A percentile compares a stretch with the other conserved stretches of the same genome.
Evolutionary conservation across 2,888 invertebrate species (phyloP).

Genomic region (Pyrocoelia pectoralis): DNA sequence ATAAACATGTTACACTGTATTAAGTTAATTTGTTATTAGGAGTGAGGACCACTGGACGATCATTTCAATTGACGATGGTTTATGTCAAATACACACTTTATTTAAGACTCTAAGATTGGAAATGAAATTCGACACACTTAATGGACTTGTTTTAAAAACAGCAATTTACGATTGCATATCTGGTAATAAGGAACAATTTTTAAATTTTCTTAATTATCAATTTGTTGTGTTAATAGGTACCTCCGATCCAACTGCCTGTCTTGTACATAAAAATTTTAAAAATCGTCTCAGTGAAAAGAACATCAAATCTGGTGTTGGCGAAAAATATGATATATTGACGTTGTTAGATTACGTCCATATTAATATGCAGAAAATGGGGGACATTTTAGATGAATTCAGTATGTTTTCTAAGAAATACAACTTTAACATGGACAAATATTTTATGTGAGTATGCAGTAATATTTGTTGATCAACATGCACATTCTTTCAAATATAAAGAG

Average conservation of each 20-base stretch:
- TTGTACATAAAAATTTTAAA: constrained; percentile 24
- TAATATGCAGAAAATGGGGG: constrained; percentile 30
- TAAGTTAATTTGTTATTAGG: not conserved
- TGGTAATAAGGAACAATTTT: not conserved
- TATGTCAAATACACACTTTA: not conserved
- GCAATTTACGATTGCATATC: not conserved
- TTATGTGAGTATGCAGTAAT: constrained; percentile 26
- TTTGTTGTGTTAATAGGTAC: not conserved
- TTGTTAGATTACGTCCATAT: constrained; percentile 40
- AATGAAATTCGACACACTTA: not conserved
- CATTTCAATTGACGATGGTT: not conserved
- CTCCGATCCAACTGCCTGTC: constrained; percentile 3
- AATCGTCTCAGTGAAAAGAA: constrained; percentile 18
- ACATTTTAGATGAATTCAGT: constrained; percentile 26
- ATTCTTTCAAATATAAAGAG: too few species aligned
- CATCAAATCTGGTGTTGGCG: constrained; percentile 34
- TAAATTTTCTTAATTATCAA: not conserved
- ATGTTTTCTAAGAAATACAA: constrained; percentile 13
- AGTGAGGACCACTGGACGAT: not conserved
- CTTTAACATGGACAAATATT: constrained; percentile 29
- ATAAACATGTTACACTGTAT: not conserved
- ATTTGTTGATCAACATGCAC: too few species aligned
- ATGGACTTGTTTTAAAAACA: not conserved
- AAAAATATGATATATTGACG: constrained; percentile 33
- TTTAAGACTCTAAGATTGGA: not conserved